Conservation (phyloP, 2,797 vertebrate genomes). For the Semotilus atromaculatus region DNA sequence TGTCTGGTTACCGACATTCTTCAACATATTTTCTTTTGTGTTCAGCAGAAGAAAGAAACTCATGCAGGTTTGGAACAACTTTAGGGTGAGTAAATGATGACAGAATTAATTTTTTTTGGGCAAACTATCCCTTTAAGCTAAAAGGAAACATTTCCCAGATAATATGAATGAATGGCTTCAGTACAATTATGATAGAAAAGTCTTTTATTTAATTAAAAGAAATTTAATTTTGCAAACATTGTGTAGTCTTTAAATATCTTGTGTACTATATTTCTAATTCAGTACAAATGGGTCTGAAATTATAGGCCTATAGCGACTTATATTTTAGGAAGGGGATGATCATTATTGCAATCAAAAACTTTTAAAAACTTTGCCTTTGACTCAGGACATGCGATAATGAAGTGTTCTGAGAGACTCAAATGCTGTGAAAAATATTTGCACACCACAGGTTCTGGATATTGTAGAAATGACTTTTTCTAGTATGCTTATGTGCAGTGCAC, state of each 20-base stretch:
- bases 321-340: not conserved
- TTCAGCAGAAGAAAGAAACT: too few relatives aligned
- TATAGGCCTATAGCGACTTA: not conserved
- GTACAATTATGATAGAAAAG: not conserved
- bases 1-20: too few relatives aligned
- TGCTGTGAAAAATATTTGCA: not conserved
- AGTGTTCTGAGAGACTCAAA: not conserved
- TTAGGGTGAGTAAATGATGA: too few relatives aligned
- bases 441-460: not conserved
- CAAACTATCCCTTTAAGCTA: too few relatives aligned
- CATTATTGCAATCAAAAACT: not conserved
- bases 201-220: too few relatives aligned
- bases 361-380: not conserved
- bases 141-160: too few relatives aligned
- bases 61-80: too few relatives aligned
- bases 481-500: not conserved
- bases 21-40: too few relatives aligned
- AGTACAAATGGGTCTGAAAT: not conserved
- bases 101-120: too few relatives aligned
- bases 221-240: not conserved
- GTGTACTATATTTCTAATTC: not conserved
- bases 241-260: too few relatives aligned
- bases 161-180: too few relatives aligned
- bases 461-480: not conserved
- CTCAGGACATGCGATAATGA: not conserved